A percentile compares a stretch with the other conserved stretches of the same genome.
phyloP scores from a whole-genome alignment of 2,888 invertebrate genomes.

The Idaea dimidiata region DNA sequence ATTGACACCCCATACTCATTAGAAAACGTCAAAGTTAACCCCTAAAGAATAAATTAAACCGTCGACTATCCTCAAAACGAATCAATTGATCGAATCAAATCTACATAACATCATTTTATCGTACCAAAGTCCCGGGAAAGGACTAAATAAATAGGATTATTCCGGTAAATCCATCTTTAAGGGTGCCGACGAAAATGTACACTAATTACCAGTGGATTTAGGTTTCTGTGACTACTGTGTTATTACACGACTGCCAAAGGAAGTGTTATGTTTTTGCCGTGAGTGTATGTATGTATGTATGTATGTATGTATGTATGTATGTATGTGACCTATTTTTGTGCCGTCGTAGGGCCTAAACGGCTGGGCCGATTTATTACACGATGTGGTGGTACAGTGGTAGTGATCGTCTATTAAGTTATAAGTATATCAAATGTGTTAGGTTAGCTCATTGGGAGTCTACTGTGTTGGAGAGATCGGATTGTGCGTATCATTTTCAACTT shows the following conservation, averaged over 20 bases:
- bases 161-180: slow-evolving; percentile 27
- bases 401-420: no score
- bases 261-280: no score
- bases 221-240: not conserved
- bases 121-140: slow-evolving; percentile 23
- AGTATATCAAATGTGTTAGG: no score
- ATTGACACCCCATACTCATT: not conserved
- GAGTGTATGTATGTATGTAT: no score
- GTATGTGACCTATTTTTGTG: no score
- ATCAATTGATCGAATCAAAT: slow-evolving; percentile 19
- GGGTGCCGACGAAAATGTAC: not conserved
- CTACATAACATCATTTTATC: slow-evolving; percentile 27
- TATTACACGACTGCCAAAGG: not conserved
- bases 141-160: slow-evolving; percentile 33
- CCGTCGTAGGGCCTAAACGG: no score
- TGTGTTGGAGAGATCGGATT: no score
- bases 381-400: no score
- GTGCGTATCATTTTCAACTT: no score
- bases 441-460: no score
- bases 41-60: not conserved
- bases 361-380: no score
- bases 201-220: not conserved
- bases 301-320: no score
- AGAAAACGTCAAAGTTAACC: not conserved
- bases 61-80: slow-evolving; percentile 16